These are phyloP conservation scores for Cyphomyrus discorhynchus DNA, from an alignment of 2,113 vertebrate species.

Conservation along the genomic window DNA sequence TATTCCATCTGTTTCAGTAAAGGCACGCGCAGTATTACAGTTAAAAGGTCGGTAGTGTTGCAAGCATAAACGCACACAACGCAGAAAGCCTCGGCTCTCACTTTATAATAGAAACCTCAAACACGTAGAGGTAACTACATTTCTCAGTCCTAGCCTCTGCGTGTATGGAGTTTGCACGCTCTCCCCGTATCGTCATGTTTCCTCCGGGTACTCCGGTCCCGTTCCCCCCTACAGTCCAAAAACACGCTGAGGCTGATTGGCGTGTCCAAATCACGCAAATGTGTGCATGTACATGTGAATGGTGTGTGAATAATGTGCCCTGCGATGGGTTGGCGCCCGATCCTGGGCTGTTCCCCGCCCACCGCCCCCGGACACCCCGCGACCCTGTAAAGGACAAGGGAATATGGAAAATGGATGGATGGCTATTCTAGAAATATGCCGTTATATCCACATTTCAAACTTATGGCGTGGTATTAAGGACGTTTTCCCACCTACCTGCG, in stretches of 20 bases:
- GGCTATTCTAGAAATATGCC: background rate
- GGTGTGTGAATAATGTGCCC: background rate
- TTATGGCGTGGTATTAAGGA: background rate
- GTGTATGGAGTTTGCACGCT: no score
- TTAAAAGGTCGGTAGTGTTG: background rate
- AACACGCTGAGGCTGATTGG: background rate
- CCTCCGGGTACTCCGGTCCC: background rate
- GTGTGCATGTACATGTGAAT: background rate
- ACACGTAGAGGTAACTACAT: background rate
- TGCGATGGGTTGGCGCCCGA: background rate
- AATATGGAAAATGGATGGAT: background rate
- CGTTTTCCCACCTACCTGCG: background rate
- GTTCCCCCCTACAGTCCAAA: background rate
- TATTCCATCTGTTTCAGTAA: background rate
- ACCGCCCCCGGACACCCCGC: background rate
- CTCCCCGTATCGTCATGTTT: background rate
- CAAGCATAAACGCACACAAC: background rate
- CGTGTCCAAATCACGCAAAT: background rate
- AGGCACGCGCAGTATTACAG: background rate
- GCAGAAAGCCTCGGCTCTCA: background rate
- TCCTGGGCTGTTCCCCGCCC: background rate
- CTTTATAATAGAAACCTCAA: background rate
- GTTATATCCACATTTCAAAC: background rate
- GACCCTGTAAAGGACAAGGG: background rate
- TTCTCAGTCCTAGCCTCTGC: background rate